Evolutionary conservation across 2,888 invertebrate species (phyloP).

Genomic region (Chymomyza fuscimana): DNA sequence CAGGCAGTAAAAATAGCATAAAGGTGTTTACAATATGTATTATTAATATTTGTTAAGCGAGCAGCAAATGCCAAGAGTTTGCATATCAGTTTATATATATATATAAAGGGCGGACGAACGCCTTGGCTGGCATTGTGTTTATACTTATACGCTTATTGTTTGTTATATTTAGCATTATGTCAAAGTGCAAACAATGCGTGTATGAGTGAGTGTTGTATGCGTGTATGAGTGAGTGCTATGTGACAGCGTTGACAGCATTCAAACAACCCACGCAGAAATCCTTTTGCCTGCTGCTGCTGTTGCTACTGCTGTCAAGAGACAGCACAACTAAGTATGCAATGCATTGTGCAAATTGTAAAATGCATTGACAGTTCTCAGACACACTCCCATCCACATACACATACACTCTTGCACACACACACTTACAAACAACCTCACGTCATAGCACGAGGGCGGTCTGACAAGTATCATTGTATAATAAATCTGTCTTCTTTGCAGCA

Average conservation of each 20-base stretch:
- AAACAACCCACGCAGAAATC: neutral
- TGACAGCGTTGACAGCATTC: neutral
- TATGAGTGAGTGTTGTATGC: neutral
- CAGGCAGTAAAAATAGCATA: neutral
- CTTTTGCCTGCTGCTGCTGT: conserved; percentile 19
- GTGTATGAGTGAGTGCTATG: neutral
- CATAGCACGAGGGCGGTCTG: too few relatives aligned
- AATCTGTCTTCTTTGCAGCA: too few relatives aligned
- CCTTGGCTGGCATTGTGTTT: conserved; percentile 32
- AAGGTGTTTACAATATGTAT: neutral
- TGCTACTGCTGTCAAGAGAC: conserved; percentile 25
- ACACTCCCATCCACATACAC: neutral
- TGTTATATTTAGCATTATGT: conserved; percentile 59
- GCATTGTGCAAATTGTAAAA: conserved; percentile 17
- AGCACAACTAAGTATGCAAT: conserved; percentile 34
- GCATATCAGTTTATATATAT: neutral
- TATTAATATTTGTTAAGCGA: neutral
- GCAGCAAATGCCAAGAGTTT: neutral
- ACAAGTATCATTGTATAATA: too few relatives aligned
- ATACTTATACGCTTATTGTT: conserved; percentile 27
- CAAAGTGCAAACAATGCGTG: conserved; percentile 45
- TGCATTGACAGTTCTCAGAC: conserved; percentile 35
- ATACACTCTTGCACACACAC: neutral
- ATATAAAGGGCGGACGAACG: neutral
- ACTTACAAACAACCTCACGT: neutral